Percentiles rank a stretch among this genome's conserved stretches.
Evolutionary conservation across 1,140 invertebrate genomes (phyloP).

Genomic region (Procambarus clarkii): DNA sequence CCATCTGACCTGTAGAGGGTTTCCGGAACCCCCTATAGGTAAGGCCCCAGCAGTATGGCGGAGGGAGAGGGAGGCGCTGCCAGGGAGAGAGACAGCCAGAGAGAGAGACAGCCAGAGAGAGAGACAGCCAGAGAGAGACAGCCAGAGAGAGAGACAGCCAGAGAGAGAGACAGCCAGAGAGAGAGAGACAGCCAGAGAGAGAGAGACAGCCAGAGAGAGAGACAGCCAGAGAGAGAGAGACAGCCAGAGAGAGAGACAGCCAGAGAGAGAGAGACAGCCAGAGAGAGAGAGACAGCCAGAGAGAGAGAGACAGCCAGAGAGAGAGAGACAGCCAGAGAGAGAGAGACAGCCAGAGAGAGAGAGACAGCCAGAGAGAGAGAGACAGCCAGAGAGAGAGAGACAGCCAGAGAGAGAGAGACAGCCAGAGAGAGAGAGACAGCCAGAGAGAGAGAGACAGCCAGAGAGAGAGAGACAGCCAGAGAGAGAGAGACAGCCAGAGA

Average conservation of each 20-base stretch:
- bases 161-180: not conserved
- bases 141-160: slow-evolving; percentile 2
- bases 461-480: not conserved
- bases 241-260: not conserved
- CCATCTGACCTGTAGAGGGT: no score
- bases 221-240: not conserved
- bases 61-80: not conserved
- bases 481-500: not conserved
- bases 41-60: no score
- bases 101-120: slow-evolving; percentile 16
- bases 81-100: not conserved
- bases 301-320: not conserved
- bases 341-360: not conserved
- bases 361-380: not conserved
- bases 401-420: not conserved
- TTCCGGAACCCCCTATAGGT: no score
- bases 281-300: not conserved
- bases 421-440: not conserved
- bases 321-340: not conserved
- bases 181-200: not conserved
- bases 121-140: not conserved
- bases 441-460: not conserved
- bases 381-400: no score
- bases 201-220: not conserved
- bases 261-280: not conserved